These are phyloP conservation scores for Synanthedon vespiformis DNA, from an alignment of 2,888 invertebrate species.

Conservation along the genomic window DNA sequence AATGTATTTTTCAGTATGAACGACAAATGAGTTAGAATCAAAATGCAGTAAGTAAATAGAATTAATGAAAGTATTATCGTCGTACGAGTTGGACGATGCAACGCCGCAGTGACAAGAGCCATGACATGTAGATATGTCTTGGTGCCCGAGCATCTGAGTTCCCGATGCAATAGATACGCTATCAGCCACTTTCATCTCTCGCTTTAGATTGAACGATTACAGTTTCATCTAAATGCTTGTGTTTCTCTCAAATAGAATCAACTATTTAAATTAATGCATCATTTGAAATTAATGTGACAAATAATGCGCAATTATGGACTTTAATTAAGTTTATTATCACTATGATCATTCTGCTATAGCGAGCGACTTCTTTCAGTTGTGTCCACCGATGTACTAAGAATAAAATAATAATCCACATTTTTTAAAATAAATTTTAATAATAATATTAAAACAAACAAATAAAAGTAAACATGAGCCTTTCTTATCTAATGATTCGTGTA, in stretches of 20 bases:
- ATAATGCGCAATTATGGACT: too few relatives aligned
- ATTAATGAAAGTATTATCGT: not conserved
- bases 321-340: too few relatives aligned
- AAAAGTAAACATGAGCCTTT: too few relatives aligned
- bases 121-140: conserved; percentile 30
- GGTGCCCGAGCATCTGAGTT: conserved; percentile 19
- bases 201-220: conserved; percentile 60
- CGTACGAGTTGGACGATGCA: conserved; percentile 5
- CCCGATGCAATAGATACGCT: conserved; percentile 30
- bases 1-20: too few relatives aligned
- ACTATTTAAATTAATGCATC: conserved; percentile 48
- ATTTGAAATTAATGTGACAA: conserved; percentile 15
- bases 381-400: too few relatives aligned
- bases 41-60: not conserved
- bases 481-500: too few relatives aligned
- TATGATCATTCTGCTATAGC: too few relatives aligned
- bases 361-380: too few relatives aligned
- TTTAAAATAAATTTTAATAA: too few relatives aligned
- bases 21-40: too few relatives aligned
- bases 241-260: conserved; percentile 44
- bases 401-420: too few relatives aligned
- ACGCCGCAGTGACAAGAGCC: conserved; percentile 38
- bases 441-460: too few relatives aligned
- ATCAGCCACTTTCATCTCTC: conserved; percentile 64
- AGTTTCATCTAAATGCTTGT: conserved; percentile 61